Percentiles rank a stretch among this genome's conserved stretches.
Evolutionary conservation across 2,113 vertebrate genomes (phyloP).

Genomic region (Progne subis): DNA sequence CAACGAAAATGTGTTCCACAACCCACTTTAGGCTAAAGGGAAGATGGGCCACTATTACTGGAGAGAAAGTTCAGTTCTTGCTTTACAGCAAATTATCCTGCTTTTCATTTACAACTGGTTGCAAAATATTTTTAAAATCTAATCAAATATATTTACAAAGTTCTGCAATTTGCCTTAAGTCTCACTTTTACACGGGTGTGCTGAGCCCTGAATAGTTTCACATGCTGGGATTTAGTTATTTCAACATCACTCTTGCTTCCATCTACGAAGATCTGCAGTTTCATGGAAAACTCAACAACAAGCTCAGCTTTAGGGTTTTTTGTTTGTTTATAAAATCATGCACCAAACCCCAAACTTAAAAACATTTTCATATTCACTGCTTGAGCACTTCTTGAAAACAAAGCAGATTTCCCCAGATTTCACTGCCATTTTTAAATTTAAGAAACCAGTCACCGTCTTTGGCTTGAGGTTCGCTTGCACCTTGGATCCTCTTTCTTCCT

Average conservation of each 20-base stretch:
- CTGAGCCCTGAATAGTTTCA: neutral
- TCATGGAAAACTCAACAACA: neutral
- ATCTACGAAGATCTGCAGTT: neutral
- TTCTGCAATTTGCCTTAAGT: neutral
- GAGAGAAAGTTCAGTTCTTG: neutral
- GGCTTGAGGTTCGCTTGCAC: slow-evolving; percentile 52
- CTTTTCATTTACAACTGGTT: neutral
- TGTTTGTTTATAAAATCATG: neutral
- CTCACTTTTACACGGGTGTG: neutral
- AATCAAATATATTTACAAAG: neutral
- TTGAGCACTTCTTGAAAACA: neutral
- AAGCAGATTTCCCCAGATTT: neutral
- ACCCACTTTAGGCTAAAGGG: neutral
- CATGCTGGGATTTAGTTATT: neutral
- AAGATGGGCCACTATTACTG: accelerated
- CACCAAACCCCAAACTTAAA: neutral
- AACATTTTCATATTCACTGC: neutral
- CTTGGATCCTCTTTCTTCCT: slow-evolving; percentile 72
- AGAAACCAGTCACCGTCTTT: slow-evolving; percentile 70
- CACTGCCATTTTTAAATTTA: neutral
- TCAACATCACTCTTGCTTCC: neutral
- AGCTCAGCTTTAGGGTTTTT: neutral
- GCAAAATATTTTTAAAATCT: neutral
- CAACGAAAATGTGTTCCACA: neutral
- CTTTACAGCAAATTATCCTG: neutral